Conservation (phyloP, 2,888 invertebrate species). For the Caenorhabditis zanzibari region DNA sequence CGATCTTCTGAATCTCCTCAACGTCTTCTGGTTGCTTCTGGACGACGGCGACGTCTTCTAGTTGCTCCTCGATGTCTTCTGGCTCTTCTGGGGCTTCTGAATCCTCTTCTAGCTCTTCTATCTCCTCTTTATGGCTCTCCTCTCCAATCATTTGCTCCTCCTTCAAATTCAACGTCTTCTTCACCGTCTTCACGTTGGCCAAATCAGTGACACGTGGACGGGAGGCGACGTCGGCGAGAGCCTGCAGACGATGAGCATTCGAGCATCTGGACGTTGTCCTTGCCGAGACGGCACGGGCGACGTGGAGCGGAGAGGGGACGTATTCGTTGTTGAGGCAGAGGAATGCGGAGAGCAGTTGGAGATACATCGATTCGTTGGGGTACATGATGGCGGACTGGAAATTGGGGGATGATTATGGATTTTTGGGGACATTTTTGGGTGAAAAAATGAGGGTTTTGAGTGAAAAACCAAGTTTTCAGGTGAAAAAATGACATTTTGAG, state of each 20-base stretch:
- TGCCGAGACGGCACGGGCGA: slow-evolving; percentile 42
- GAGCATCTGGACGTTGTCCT: slow-evolving; percentile 16
- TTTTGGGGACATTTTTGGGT: background rate
- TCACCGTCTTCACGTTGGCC: slow-evolving; percentile 50
- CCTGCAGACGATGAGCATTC: slow-evolving; percentile 17
- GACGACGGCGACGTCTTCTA: slow-evolving; percentile 28
- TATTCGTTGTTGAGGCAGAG: slow-evolving; percentile 67
- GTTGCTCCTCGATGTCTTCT: slow-evolving; percentile 26
- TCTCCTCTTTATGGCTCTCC: background rate
- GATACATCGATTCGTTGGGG: slow-evolving; percentile 58
- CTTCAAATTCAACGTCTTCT: slow-evolving; percentile 47
- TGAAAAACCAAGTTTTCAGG: no score
- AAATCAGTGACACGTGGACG: slow-evolving; percentile 60
- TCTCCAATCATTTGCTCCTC: slow-evolving; percentile 30
- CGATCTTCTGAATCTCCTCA: slow-evolving; percentile 2
- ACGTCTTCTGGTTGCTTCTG: no score
- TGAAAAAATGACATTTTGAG: no score
- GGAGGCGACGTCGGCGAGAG: slow-evolving; percentile 59
- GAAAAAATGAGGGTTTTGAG: no score
- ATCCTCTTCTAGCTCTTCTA: background rate
- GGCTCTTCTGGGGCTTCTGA: background rate
- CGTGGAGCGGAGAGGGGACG: slow-evolving; percentile 73
- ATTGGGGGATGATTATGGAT: background rate
- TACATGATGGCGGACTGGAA: slow-evolving; percentile 56
- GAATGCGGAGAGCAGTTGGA: slow-evolving; percentile 66